A percentile compares a stretch with the other conserved stretches of the same genome.
Evolutionary conservation across 2,888 invertebrate species (phyloP).

Genomic region (Molorchus minor): DNA sequence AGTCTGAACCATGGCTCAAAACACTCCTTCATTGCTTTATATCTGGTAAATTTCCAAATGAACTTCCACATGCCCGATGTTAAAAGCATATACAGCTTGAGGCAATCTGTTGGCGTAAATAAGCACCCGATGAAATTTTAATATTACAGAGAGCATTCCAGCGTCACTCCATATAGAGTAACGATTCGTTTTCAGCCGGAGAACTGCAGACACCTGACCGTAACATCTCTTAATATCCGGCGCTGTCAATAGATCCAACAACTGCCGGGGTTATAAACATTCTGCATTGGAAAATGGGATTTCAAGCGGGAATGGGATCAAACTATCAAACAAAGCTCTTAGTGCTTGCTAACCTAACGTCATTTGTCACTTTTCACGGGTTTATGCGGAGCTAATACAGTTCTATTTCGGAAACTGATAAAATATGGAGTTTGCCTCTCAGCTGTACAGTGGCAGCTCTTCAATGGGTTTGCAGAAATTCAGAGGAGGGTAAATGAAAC

Average conservation of each 20-base stretch:
- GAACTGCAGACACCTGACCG: slow-evolving; percentile 36
- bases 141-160: slow-evolving; percentile 1
- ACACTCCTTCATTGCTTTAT: too few species aligned
- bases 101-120: background rate
- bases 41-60: background rate
- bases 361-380: slow-evolving; percentile 25
- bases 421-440: slow-evolving; percentile 23
- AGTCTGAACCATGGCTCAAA: too few species aligned
- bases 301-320: slow-evolving; percentile 21
- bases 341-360: slow-evolving; percentile 24
- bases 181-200: slow-evolving; percentile 3
- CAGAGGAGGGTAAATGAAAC: too few species aligned
- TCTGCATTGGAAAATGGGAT: slow-evolving; percentile 21
- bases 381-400: slow-evolving; percentile 7
- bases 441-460: too few species aligned
- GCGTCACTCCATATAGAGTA: background rate
- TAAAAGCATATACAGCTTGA: slow-evolving; percentile 4
- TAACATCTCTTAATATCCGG: slow-evolving; percentile 38
- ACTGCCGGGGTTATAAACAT: slow-evolving; percentile 22
- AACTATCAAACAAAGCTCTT: slow-evolving; percentile 26
- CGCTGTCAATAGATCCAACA: slow-evolving; percentile 34
- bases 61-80: background rate
- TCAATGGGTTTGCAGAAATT: too few species aligned
- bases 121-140: background rate
- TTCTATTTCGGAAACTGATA: slow-evolving; percentile 23